phyloP scores from a whole-genome alignment of 2,888 invertebrate species.

The Pyrgus malvae region DNA sequence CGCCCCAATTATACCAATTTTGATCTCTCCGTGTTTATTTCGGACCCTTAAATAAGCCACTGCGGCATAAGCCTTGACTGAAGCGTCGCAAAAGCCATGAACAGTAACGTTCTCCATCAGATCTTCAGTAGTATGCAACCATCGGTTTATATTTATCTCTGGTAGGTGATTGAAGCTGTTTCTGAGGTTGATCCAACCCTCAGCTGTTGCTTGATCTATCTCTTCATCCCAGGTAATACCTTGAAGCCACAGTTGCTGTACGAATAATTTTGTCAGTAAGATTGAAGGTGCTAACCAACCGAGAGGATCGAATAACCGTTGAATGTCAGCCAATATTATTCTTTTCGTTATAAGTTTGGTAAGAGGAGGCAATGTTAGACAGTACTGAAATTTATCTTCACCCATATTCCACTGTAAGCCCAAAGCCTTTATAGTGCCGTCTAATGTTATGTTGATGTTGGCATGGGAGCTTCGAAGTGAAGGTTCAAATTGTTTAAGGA shows the following conservation, averaged over 20 bases:
- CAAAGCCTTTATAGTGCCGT: conserved; percentile 32
- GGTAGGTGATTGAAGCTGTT: background rate
- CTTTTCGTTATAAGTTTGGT: background rate
- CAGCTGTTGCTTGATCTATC: background rate
- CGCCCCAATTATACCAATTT: background rate
- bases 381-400: conserved; percentile 30
- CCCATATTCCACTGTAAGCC: conserved; percentile 33
- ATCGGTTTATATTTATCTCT: background rate
- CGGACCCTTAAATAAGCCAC: conserved; percentile 23
- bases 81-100: conserved; percentile 25
- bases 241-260: conserved; percentile 34
- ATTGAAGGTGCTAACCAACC: conserved; percentile 36
- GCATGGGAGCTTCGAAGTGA: background rate
- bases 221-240: conserved; percentile 6
- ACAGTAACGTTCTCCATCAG: background rate
- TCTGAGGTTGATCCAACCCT: background rate
- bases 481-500: conserved; percentile 17
- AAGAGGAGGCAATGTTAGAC: background rate
- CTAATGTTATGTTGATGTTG: conserved; percentile 6
- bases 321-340: conserved; percentile 29
- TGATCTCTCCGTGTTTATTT: background rate
- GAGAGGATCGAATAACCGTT: conserved; percentile 31
- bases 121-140: background rate
- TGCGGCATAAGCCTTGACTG: conserved; percentile 18
- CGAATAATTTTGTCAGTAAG: conserved; percentile 33